Evolutionary conservation across 2,797 vertebrate genomes (phyloP), one percentile per base, ranked within the genome.

Genomic region (Brotula barbata): DNA sequence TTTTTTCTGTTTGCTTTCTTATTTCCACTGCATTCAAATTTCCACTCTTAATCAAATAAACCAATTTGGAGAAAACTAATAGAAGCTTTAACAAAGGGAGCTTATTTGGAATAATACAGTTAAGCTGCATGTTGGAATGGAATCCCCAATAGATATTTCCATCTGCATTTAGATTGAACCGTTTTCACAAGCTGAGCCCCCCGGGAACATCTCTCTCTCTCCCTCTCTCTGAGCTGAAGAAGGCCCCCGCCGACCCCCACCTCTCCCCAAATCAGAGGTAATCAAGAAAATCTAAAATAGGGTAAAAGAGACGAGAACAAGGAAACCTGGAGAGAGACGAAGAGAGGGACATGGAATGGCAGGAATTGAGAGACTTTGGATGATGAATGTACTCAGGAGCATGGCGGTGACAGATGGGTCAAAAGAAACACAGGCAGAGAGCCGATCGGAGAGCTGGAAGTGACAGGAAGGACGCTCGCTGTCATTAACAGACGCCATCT

Each of bases 151-250:
- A 70, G 54, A 81, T 71, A 68, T 78, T 76, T 79, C 71, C 68
- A 88, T 89, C 83, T 88, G 83, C 85, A 87, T 88, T 87, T 87
- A 84, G 80, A 90, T 87, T 85, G 84, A 65, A 67, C 34, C 36
- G 55, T 56, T 72, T 84, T 85, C 75, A 80, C 68, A 63, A 47
- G 65, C 73, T 73, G 39, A 82, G 59, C 53, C 76, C 61, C 77
- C 79, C 64, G 16, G 75, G 74, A 81, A 86, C 60, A 28, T n/a
- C n/a, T n/a, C n/a, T n/a, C n/a, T n/a, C n/a, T n/a, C n/a, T n/a
- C n/a, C n/a, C 60, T 58, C 55, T 71, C 70, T 45, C 22, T 39
- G 56, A 19, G 59, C 62, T 62, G 46, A 54, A 64, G 33, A 71
- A 74, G 22, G 10, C 55, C 50, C 42, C 50, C 10, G 10, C 60